Conservation (phyloP, 2,888 invertebrate species). For the Drymonia ruficornis region DNA sequence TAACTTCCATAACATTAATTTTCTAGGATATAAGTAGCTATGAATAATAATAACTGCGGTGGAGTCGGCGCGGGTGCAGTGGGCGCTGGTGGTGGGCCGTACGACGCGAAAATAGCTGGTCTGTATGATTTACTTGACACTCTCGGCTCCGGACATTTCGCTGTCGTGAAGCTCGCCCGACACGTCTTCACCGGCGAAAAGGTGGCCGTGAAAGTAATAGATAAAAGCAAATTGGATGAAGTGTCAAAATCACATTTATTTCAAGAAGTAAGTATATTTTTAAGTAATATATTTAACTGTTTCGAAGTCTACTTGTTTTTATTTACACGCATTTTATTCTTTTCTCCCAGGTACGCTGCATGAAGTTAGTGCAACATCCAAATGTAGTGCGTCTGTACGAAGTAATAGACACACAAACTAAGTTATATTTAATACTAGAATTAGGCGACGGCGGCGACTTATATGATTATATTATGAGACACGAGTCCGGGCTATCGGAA, state of each 20-base stretch:
- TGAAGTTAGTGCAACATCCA: conserved; percentile 99
- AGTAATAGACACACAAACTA: conserved; percentile 99
- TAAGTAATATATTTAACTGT: too few species aligned
- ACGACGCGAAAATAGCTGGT: conserved; percentile 96
- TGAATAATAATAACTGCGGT: conserved; percentile 77
- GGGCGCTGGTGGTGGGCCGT: conserved; percentile 78
- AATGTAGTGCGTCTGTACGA: conserved; percentile 99
- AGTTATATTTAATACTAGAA: conserved; percentile 98
- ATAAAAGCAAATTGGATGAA: conserved; percentile 98
- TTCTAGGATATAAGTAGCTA: conserved; percentile 38
- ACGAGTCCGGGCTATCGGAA: conserved; percentile 94
- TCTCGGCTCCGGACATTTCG: conserved; percentile 99
- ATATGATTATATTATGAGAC: conserved; percentile 99
- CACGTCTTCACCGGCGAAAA: conserved; percentile 99
- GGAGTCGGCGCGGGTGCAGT: conserved; percentile 60
- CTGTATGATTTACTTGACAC: conserved; percentile 99
- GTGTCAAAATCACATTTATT: conserved; percentile 98
- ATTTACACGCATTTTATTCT: background rate
- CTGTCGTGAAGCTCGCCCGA: conserved; percentile 98
- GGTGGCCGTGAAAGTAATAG: conserved; percentile 99
- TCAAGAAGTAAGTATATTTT: conserved; percentile 90
- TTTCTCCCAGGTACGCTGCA: conserved; percentile 92
- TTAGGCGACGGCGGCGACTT: conserved; percentile 99
- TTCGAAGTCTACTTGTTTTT: too few species aligned
- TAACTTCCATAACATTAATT: background rate